Evolutionary conservation across 2,888 invertebrate genomes (phyloP), one percentile per base, ranked within the genome.

Genomic region (Volucella inflata): DNA sequence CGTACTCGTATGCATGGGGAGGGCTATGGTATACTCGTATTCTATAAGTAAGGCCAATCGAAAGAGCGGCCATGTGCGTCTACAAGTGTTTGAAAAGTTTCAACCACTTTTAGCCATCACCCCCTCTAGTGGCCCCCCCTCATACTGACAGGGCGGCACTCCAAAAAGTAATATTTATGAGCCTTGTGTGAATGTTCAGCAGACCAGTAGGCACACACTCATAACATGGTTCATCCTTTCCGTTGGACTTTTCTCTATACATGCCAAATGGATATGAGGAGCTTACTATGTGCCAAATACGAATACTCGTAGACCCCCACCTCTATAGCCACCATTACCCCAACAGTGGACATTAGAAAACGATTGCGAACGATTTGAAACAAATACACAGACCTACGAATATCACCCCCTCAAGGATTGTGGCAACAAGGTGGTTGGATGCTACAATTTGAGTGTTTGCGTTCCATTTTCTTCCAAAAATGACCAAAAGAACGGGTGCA

Each of bases 101-200:
- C 68, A 62, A 55, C 42, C 48, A 36, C 46, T 36, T 11, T 14
- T 6, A 59, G 3, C 38, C 57, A 6, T n/a, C 62, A 38, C 9
- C 21, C 8, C 30, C 21, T 38, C 30, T 30, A 30, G 30, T 6
- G 6, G 30, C 30, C 12, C 68, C n/a, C 12, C 44, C 16, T 11
- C 60, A 4, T 2, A 8, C 55, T 21, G 4, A 11, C 1, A 42
- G 67, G 68, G 10, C 65, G 80, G 75, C 71, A 60, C 68, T 77
- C 68, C 65, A 70, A 81, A 81, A 81, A 85, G 85, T 75, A 85
- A 85, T 85, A 85, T 85, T 85, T 85, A 85, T 85, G 85, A 85
- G 81, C 67, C 72, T 68, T 57, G 62, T 72, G 81, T 50, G 77
- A 67, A 77, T 72, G 72, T 76, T 67, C 48, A 55, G 55, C 62